A percentile compares a stretch with the other conserved stretches of the same genome.
Evolutionary conservation across 1,140 invertebrate species (phyloP).

Genomic region (Penaeus indicus): DNA sequence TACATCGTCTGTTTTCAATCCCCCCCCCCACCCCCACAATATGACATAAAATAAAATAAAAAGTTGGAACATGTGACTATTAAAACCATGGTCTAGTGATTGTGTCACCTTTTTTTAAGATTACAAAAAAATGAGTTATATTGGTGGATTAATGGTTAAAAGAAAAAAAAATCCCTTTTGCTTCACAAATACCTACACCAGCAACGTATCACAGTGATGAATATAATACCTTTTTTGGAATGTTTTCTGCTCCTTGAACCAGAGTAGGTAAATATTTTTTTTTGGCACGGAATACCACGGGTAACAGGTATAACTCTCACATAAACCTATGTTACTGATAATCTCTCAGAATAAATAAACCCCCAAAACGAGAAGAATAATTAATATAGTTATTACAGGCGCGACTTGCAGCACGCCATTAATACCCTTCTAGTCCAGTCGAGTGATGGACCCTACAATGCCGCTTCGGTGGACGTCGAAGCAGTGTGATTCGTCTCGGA

Average conservation of each 20-base stretch:
- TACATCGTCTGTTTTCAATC: no score
- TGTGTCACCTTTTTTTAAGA: no score
- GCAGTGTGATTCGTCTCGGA: conserved; percentile 21
- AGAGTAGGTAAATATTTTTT: conserved; percentile 43
- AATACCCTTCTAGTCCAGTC: conserved; percentile 53
- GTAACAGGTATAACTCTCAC: conserved; percentile 45
- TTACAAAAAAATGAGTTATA: no score
- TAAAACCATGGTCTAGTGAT: no score
- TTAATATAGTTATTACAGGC: conserved; percentile 47
- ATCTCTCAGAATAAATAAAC: conserved; percentile 3
- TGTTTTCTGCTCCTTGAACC: conserved; percentile 46
- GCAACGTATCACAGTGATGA: conserved; percentile 54
- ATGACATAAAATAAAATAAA: no score
- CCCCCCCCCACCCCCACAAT: no score
- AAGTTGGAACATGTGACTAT: no score
- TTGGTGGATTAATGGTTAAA: no score
- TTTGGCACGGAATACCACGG: conserved; percentile 58
- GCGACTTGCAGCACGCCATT: conserved; percentile 46
- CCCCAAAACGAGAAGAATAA: conserved; percentile 44
- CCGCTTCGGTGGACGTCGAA: conserved; percentile 5
- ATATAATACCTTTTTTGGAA: conserved; percentile 45
- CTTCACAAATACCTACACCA: conserved; percentile 10
- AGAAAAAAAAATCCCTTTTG: no score
- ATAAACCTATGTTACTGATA: conserved; percentile 46
- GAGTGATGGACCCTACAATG: conserved; percentile 36